These are phyloP conservation scores for Masticophis lateralis DNA, from an alignment of 2,797 vertebrate genomes.

Conservation along the genomic window DNA sequence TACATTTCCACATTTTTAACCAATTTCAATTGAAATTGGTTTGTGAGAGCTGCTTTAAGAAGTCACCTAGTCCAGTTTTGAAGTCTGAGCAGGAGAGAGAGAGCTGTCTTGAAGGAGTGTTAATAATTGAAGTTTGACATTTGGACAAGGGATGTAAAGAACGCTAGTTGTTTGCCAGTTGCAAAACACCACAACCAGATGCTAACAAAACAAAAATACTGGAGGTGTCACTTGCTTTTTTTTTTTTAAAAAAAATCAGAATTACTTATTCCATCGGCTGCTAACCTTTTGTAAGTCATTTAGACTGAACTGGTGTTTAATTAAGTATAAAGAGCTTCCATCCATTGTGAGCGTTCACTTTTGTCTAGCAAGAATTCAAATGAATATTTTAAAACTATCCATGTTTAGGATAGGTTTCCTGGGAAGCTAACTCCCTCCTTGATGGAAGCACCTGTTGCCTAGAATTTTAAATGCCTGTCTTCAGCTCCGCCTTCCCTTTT, in stretches of 20 bases:
- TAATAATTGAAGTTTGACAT: conserved; percentile 39
- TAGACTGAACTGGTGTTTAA: not conserved
- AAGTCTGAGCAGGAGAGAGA: not conserved
- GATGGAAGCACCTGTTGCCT: conserved; percentile 10
- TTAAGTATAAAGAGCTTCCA: not conserved
- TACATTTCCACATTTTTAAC: not conserved
- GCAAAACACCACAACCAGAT: conserved; percentile 1
- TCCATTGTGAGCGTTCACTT: not conserved
- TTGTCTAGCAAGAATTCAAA: not conserved
- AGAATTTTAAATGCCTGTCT: not conserved
- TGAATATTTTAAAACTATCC: not conserved
- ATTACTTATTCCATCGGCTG: not conserved
- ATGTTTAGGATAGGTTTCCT: conserved; percentile 5
- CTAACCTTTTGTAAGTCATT: not conserved
- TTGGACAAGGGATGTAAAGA: not conserved
- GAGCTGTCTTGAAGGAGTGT: not conserved
- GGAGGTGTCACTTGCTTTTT: not conserved
- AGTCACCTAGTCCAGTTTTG: not conserved
- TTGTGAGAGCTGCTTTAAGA: not conserved
- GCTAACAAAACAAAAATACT: not conserved
- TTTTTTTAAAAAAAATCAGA: not conserved
- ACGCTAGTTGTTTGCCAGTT: conserved; percentile 3
- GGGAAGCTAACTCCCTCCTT: conserved; percentile 20
- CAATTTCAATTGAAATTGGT: not conserved
- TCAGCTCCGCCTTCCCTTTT: not conserved